These are phyloP conservation scores for Grus americana DNA, from an alignment of 2,113 vertebrate genomes.

Conservation along the genomic window DNA sequence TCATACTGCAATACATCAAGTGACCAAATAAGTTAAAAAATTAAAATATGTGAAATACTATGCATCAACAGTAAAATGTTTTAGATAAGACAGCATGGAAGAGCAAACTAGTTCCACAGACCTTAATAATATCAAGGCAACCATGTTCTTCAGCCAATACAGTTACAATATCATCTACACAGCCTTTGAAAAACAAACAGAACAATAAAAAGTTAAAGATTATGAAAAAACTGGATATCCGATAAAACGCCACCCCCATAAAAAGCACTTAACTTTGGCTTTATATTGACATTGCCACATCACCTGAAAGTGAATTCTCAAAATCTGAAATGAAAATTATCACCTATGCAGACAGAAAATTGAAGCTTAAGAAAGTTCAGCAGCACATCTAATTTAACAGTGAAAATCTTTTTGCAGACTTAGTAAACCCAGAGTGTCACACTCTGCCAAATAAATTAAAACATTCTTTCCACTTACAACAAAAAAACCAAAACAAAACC, in stretches of 20 bases:
- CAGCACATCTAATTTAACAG: background rate
- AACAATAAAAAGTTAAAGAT: background rate
- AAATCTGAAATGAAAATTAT: background rate
- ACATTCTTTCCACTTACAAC: background rate
- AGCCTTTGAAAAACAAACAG: constrained; percentile 77
- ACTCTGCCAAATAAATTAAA: background rate
- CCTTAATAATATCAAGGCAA: constrained; percentile 91
- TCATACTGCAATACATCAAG: background rate
- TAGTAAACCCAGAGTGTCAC: background rate
- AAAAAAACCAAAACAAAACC: background rate
- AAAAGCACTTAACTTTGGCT: background rate
- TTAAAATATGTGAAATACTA: background rate
- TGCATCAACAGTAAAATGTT: background rate
- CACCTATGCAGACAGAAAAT: background rate
- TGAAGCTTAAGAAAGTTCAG: background rate
- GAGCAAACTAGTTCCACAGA: constrained; percentile 56
- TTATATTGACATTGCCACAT: background rate
- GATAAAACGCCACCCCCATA: background rate
- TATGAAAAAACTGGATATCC: background rate
- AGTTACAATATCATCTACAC: constrained; percentile 91
- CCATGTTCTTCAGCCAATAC: constrained; percentile 95
- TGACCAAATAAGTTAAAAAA: background rate
- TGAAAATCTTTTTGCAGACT: background rate
- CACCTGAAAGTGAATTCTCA: background rate
- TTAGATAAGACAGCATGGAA: background rate